phyloP scores from a whole-genome alignment of 2,113 vertebrate genomes.

The Helogale parvula region DNA sequence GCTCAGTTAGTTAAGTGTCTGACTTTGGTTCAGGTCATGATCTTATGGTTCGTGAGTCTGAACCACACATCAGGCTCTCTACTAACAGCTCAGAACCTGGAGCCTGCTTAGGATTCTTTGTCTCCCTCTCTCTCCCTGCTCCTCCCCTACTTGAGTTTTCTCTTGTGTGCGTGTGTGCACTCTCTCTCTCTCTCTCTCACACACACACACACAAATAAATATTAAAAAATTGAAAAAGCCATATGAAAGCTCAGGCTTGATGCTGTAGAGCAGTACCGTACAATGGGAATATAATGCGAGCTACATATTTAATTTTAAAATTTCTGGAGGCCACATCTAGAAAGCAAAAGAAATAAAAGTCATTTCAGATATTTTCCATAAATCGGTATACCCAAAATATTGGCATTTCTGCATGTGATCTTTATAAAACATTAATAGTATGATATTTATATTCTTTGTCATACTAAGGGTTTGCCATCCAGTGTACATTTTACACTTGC shows the following conservation, averaged over 20 bases:
- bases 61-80: too few relatives aligned
- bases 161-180: too few relatives aligned
- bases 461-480: not conserved
- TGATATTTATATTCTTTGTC: not conserved
- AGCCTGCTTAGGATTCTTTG: too few relatives aligned
- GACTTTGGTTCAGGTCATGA: too few relatives aligned
- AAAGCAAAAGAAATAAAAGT: not conserved
- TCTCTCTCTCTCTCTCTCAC: too few relatives aligned
- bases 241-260: not conserved
- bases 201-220: too few relatives aligned
- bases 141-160: too few relatives aligned
- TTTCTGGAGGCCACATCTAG: not conserved
- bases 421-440: not conserved
- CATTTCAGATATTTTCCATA: not conserved
- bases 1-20: too few relatives aligned
- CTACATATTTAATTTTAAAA: not conserved
- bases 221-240: too few relatives aligned
- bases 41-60: too few relatives aligned
- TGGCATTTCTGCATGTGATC: not conserved
- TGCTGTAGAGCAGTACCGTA: not conserved
- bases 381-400: not conserved
- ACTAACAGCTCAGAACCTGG: too few relatives aligned
- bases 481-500: not conserved
- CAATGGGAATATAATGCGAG: not conserved
- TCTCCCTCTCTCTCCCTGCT: too few relatives aligned